A percentile compares a stretch with the other conserved stretches of the same genome.
Evolutionary conservation across 2,113 vertebrate genomes (phyloP).

Genomic region (Otis tarda): DNA sequence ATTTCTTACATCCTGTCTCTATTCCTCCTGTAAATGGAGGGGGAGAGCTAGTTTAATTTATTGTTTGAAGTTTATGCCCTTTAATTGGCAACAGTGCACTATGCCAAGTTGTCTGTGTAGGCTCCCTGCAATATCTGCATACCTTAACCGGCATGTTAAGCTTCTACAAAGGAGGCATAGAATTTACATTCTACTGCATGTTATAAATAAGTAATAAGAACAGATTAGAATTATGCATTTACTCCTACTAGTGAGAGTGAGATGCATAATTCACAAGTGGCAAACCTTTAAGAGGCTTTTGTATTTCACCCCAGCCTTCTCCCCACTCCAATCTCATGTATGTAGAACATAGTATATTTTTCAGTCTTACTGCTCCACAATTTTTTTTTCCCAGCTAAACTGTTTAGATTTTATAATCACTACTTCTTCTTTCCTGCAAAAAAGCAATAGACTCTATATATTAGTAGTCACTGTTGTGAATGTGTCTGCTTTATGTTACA

Average conservation of each 20-base stretch:
- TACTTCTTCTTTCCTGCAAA: not conserved
- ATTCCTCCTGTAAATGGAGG: not conserved
- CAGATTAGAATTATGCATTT: slow-evolving; percentile 72
- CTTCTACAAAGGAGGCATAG: slow-evolving; percentile 35
- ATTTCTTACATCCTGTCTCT: not conserved
- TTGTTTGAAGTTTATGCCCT: slow-evolving; percentile 48
- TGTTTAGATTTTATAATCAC: not conserved
- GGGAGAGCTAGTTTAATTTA: slow-evolving; percentile 40
- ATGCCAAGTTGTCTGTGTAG: slow-evolving; percentile 13
- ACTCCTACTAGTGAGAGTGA: slow-evolving; percentile 55
- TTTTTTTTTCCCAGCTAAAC: not conserved
- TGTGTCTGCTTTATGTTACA: not conserved
- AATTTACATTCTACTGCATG: slow-evolving; percentile 63
- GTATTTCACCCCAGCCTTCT: not conserved
- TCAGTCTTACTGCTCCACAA: not conserved
- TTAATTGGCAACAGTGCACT: slow-evolving; percentile 55
- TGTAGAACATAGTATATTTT: not conserved
- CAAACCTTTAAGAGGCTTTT: slow-evolving; percentile 45
- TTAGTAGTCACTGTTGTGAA: not conserved
- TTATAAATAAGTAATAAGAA: slow-evolving; percentile 74
- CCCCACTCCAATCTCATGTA: not conserved
- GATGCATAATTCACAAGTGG: slow-evolving; percentile 66
- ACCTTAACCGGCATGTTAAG: slow-evolving; percentile 42
- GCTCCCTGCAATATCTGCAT: slow-evolving; percentile 35
- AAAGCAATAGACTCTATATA: not conserved